These are phyloP conservation scores for Taeniopygia guttata DNA, from an alignment of 2,797 vertebrate species.

Conservation along the genomic window DNA sequence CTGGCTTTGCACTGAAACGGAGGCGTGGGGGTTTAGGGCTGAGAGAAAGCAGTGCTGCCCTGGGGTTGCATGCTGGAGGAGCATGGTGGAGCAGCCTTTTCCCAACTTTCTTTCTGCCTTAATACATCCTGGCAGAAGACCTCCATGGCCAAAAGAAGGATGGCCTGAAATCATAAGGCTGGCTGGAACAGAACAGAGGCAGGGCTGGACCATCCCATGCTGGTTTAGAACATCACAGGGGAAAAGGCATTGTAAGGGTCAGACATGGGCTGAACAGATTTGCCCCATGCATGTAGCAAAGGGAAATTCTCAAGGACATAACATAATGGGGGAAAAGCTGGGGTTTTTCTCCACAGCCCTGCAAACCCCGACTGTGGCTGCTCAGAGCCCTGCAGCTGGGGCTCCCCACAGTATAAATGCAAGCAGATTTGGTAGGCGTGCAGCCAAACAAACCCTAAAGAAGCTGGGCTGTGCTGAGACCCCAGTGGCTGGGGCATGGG, in stretches of 20 bases:
- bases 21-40: not conserved
- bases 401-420: not conserved
- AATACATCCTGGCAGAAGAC: not conserved
- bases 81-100: not conserved
- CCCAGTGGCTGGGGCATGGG: rapidly evolving
- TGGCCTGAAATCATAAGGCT: not conserved
- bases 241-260: not conserved
- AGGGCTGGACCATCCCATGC: not conserved
- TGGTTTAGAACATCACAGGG: not conserved
- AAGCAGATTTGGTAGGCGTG: not conserved
- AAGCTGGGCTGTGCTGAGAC: not conserved
- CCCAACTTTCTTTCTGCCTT: not conserved
- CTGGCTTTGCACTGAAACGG: not conserved
- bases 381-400: not conserved
- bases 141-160: not conserved
- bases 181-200: not conserved
- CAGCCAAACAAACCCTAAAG: not conserved
- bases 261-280: not conserved
- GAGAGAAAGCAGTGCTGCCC: rapidly evolving
- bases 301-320: not conserved
- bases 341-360: rapidly evolving
- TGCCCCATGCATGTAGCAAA: rapidly evolving
- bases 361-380: not conserved
- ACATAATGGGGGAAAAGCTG: not conserved
- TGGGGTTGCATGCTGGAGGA: rapidly evolving